phyloP scores from a whole-genome alignment of 2,888 invertebrate species.

The Tribolium freemani region DNA sequence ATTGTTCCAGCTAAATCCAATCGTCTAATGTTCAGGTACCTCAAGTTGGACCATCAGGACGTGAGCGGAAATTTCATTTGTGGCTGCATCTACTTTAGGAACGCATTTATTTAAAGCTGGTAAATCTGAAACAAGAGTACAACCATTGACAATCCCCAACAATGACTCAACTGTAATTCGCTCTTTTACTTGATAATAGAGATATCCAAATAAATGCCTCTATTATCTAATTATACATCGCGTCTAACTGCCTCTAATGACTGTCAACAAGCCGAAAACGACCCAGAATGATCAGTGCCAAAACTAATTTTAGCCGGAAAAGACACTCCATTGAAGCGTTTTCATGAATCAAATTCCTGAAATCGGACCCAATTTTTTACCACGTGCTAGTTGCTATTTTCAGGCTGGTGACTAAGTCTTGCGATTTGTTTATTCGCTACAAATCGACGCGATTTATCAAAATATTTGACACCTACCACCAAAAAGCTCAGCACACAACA shows the following conservation, averaged over 20 bases:
- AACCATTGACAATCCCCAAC: constrained; percentile 1
- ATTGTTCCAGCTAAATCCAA: constrained; percentile 55
- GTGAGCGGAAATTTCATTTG: constrained; percentile 57
- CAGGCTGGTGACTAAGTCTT: too few relatives aligned
- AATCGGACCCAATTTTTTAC: background rate
- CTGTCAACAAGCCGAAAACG: constrained; percentile 15
- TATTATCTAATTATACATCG: constrained; percentile 33
- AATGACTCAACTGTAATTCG: background rate
- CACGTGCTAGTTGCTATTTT: background rate
- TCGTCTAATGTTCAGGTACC: constrained; percentile 22
- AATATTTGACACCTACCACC: background rate
- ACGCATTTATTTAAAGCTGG: constrained; percentile 34
- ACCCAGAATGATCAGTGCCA: constrained; percentile 6
- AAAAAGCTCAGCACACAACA: background rate
- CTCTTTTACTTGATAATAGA: constrained; percentile 1
- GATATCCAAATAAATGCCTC: constrained; percentile 18
- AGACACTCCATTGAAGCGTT: background rate
- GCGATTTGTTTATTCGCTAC: background rate
- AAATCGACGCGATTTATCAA: constrained; percentile 7
- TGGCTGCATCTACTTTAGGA: constrained; percentile 38
- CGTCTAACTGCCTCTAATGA: background rate
- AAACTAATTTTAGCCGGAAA: background rate
- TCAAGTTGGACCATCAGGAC: constrained; percentile 37
- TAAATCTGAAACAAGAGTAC: constrained; percentile 33
- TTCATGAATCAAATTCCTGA: constrained; percentile 7